A percentile compares a stretch with the other conserved stretches of the same genome.
These are phyloP conservation scores for Drosophila lowei DNA, from an alignment of 1,140 invertebrate genomes.

Conservation along the genomic window DNA sequence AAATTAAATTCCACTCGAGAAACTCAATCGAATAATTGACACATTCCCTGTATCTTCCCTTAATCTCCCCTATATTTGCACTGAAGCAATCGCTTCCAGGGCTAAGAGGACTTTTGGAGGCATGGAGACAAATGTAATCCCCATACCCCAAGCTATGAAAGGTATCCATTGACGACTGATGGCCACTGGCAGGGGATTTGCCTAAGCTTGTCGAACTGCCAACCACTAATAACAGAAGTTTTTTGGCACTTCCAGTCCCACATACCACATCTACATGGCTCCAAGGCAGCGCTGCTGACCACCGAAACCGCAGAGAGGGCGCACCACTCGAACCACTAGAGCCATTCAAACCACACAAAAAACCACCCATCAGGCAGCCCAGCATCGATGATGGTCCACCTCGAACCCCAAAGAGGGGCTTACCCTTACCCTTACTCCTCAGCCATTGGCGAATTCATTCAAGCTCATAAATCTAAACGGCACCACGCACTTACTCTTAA, in stretches of 20 bases:
- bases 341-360: slow-evolving; percentile 5
- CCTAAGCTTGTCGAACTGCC: slow-evolving; percentile 42
- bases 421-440: not conserved
- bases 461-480: slow-evolving; percentile 63
- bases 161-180: not conserved
- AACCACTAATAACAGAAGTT: slow-evolving; percentile 71
- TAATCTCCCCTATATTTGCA: not conserved
- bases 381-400: slow-evolving; percentile 1
- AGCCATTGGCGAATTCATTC: slow-evolving; percentile 37
- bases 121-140: not conserved
- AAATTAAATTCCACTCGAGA: slow-evolving; percentile 16
- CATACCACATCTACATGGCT: not conserved
- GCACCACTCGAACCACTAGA: not conserved
- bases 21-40: slow-evolving; percentile 27
- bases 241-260: slow-evolving; percentile 14
- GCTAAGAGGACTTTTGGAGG: no score
- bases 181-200: slow-evolving; percentile 24
- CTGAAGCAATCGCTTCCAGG: no score
- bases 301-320: slow-evolving; percentile 38
- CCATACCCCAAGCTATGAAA: not conserved
- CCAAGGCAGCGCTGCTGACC: slow-evolving; percentile 9
- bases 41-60: slow-evolving; percentile 18
- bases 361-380: slow-evolving; percentile 1
- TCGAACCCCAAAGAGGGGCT: not conserved
- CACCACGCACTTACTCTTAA: slow-evolving; percentile 60